phyloP scores from a whole-genome alignment of 2,888 invertebrate species.

The Luffia ferchaultella region DNA sequence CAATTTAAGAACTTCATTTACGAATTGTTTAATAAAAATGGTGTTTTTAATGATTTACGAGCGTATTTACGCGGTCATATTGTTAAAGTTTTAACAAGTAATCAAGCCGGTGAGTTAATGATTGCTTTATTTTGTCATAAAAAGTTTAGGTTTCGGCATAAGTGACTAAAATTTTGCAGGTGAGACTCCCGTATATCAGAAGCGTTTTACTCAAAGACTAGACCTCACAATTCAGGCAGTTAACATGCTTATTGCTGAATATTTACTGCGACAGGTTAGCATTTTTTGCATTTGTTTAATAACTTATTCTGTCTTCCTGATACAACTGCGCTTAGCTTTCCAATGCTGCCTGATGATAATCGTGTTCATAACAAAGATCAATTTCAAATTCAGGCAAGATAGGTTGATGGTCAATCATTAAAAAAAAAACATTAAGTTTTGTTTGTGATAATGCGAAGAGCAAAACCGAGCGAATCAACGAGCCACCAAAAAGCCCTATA shows the following conservation, averaged over 20 bases:
- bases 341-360: no score
- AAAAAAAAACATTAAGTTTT: no score
- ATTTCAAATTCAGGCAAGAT: no score
- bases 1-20: slow-evolving; percentile 66
- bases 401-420: no score
- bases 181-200: slow-evolving; percentile 35
- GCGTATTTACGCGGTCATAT: slow-evolving; percentile 68
- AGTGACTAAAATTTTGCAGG: slow-evolving; percentile 25
- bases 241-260: slow-evolving; percentile 69
- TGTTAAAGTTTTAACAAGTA: slow-evolving; percentile 59
- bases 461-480: no score
- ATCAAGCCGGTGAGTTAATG: slow-evolving; percentile 36
- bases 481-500: no score
- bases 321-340: no score
- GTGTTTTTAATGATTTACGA: slow-evolving; percentile 64
- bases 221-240: slow-evolving; percentile 66
- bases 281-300: not conserved
- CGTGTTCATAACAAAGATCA: no score
- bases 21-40: slow-evolving; percentile 68
- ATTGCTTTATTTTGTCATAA: not conserved
- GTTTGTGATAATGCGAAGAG: no score
- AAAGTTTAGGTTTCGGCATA: not conserved
- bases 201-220: slow-evolving; percentile 43
- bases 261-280: slow-evolving; percentile 55
- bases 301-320: no score